Evolutionary conservation across 2,797 vertebrate genomes (phyloP), one percentile per base, ranked within the genome.

Genomic region (Myioborus miniatus): DNA sequence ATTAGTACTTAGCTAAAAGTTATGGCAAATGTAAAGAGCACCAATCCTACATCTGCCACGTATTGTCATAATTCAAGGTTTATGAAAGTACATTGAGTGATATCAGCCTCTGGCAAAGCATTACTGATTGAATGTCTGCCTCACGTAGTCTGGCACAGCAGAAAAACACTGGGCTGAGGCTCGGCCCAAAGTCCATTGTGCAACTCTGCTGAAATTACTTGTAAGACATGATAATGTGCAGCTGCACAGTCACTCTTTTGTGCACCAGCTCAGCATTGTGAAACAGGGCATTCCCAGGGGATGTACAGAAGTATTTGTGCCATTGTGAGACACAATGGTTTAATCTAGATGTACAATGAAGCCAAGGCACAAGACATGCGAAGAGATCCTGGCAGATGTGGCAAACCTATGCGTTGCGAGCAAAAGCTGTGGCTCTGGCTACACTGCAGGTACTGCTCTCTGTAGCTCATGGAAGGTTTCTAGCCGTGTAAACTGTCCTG

Each of bases 31-130:
- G 43, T 22, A 49, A 89, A 50, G 15, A 87, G 36, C n/a, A 44
- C 20, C 16, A 56, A 36, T 83, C 37, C 43, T 74, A 34, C 19
- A 22, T 63, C 49, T 50, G 41, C 47, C 44, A 46, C 0, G 0
- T 18, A 23, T 12, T 74, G 50, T 27, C 39, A n/a, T 53, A 64
- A 76, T 50, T 78, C 39, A 62, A 86, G 49, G 29, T 71, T 78
- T 56, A n/a, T 65, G 50, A 58, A 62, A 63, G 64, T 24, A 32
- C 58, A 65, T 6, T 39, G 82, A 63, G 36, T 62, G 55, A 47
- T 62, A 75, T 13, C 55, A 82, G 46, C 26, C 29, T 64, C 70
- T 91, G 63, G 39, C 52, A 83, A 59, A 86, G 21, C 12, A 29
- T 80, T 74, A 55, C 52, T 71, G 44, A 63, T 86, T 70, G 43